phyloP scores from a whole-genome alignment of 2,797 vertebrate species.

The Pangasius macronema region DNA sequence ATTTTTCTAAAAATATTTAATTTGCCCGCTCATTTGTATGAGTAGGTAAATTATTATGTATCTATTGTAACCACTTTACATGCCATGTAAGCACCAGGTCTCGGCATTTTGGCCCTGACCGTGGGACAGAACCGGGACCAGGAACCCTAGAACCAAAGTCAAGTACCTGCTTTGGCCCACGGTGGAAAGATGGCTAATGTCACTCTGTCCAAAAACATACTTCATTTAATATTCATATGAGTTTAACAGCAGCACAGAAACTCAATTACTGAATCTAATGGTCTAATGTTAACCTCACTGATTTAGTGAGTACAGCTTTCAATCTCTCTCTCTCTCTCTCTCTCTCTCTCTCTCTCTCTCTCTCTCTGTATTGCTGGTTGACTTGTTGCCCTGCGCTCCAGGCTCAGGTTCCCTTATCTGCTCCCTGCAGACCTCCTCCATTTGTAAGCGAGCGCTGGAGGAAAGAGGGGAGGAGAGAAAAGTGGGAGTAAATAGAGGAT shows the following conservation, averaged over 20 bases:
- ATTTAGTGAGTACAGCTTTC: background rate
- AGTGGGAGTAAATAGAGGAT: slow-evolving; percentile 69
- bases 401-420: slow-evolving; percentile 76
- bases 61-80: background rate
- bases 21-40: too few species aligned
- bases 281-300: background rate
- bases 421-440: slow-evolving; percentile 75
- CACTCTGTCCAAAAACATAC: background rate
- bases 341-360: slow-evolving; percentile 42
- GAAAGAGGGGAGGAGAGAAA: slow-evolving; percentile 28
- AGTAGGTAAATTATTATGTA: background rate
- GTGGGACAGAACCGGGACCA: background rate
- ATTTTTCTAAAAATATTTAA: background rate
- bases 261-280: background rate
- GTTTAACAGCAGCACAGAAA: background rate
- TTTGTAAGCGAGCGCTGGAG: slow-evolving; percentile 72
- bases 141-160: background rate
- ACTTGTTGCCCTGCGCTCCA: slow-evolving; percentile 72
- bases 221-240: background rate
- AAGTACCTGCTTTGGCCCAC: background rate
- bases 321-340: slow-evolving; percentile 32
- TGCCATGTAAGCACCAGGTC: background rate
- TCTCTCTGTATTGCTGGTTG: slow-evolving; percentile 59
- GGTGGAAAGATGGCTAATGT: background rate
- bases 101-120: background rate